phyloP scores from a whole-genome alignment of 2,888 invertebrate species.

The Aelia acuminata region DNA sequence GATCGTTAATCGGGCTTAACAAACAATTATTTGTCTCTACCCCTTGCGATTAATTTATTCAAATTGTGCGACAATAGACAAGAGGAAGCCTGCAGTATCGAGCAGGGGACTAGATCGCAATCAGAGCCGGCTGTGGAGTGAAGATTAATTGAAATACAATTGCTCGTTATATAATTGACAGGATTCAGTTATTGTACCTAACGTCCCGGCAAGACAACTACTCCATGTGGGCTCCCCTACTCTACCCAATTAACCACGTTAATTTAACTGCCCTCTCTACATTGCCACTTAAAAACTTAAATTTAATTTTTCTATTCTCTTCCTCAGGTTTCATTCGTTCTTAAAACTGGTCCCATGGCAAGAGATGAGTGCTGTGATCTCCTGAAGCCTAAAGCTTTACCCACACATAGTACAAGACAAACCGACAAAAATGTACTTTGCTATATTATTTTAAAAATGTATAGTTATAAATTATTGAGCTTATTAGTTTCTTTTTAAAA shows the following conservation, averaged over 20 bases:
- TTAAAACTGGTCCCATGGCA: too few species aligned
- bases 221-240: slow-evolving; percentile 3
- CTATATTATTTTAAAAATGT: too few species aligned
- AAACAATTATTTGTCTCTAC: neutral
- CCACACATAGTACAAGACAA: too few species aligned
- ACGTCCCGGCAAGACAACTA: neutral
- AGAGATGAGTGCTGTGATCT: too few species aligned
- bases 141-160: slow-evolving; percentile 32
- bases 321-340: neutral
- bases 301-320: neutral
- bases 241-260: neutral
- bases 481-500: too few species aligned
- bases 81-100: neutral
- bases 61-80: neutral
- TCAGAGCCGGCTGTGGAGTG: neutral
- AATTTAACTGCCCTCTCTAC: neutral
- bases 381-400: too few species aligned
- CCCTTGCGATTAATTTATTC: neutral
- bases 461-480: too few species aligned
- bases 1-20: neutral
- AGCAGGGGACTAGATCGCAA: neutral
- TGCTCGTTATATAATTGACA: neutral
- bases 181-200: slow-evolving; percentile 27
- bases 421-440: too few species aligned
- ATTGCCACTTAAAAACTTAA: neutral